Evolutionary conservation across 2,113 vertebrate genomes (phyloP).

Genomic region (Motacilla tschutschensis): DNA sequence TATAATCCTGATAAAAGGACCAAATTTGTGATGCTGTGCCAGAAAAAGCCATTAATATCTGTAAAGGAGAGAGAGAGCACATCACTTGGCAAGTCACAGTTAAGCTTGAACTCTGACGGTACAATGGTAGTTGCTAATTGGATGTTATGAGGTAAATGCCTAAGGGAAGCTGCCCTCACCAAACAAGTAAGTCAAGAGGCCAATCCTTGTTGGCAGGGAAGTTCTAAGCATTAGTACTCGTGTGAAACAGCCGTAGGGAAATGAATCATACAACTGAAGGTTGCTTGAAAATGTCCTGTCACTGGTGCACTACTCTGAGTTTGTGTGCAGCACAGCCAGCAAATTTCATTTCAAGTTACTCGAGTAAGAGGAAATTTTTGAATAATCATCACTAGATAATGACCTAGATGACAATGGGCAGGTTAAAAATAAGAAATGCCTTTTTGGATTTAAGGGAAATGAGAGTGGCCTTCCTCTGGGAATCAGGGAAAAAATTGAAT

Average conservation of each 20-base stretch:
- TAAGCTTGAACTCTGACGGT: not conserved
- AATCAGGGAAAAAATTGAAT: slow-evolving; percentile 16
- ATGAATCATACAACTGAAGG: slow-evolving; percentile 3
- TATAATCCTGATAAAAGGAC: not conserved
- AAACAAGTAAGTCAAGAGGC: slow-evolving; percentile 22
- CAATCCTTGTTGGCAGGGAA: slow-evolving; percentile 30
- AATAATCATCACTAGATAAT: not conserved
- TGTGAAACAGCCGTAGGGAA: slow-evolving; percentile 23
- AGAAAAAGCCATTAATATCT: not conserved
- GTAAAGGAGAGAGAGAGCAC: not conserved
- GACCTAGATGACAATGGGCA: slow-evolving; percentile 35
- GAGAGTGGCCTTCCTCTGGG: slow-evolving; percentile 23
- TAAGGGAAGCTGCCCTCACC: not conserved
- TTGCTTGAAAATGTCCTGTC: slow-evolving; percentile 26
- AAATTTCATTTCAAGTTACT: not conserved
- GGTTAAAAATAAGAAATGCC: slow-evolving; percentile 47
- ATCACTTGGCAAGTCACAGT: not conserved
- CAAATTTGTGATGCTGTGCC: not conserved
- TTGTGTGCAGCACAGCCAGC: not conserved
- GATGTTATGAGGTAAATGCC: not conserved
- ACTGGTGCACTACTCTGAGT: not conserved
- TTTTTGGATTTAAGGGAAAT: slow-evolving; percentile 42
- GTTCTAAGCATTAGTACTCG: not conserved
- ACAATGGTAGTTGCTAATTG: slow-evolving; percentile 5
- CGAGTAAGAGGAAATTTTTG: slow-evolving; percentile 35